These are phyloP conservation scores for Asteroscopus sphinx DNA, from an alignment of 2,888 invertebrate genomes.

Conservation along the genomic window DNA sequence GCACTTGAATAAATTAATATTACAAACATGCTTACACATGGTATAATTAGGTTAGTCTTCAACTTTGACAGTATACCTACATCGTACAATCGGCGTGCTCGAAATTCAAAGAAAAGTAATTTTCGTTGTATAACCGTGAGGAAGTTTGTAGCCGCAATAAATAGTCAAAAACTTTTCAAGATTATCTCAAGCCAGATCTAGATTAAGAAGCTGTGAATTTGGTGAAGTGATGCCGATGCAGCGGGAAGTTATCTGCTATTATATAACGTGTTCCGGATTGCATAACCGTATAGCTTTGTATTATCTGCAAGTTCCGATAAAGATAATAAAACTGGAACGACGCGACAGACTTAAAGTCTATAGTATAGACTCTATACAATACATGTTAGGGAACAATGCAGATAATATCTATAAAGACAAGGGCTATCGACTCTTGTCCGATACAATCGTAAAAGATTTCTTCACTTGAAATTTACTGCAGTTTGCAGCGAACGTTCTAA, in stretches of 20 bases:
- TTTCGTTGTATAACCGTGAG: not conserved
- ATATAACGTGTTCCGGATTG: constrained; percentile 40
- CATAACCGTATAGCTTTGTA: constrained; percentile 44
- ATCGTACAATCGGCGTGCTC: no score
- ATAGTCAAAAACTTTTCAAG: constrained; percentile 2
- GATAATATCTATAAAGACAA: constrained; percentile 42
- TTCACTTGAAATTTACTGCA: constrained; percentile 30
- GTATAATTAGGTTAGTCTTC: not conserved
- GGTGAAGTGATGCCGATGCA: constrained; percentile 22
- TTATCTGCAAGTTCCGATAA: constrained; percentile 42
- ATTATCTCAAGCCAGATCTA: constrained; percentile 20
- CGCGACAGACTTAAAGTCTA: constrained; percentile 29
- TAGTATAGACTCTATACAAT: no score
- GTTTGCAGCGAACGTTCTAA: not conserved
- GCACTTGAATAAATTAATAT: constrained; percentile 1
- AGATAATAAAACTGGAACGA: constrained; percentile 36
- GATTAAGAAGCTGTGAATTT: constrained; percentile 31
- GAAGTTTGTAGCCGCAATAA: constrained; percentile 5
- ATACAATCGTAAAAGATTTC: constrained; percentile 21
- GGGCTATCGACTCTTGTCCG: constrained; percentile 19
- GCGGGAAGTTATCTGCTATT: constrained; percentile 27
- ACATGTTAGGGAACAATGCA: constrained; percentile 33
- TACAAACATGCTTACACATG: constrained; percentile 10
- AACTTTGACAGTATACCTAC: not conserved
- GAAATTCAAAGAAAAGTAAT: not conserved